These are phyloP conservation scores for Choristoneura rosaceana DNA, from an alignment of 2,888 invertebrate species.

Conservation along the genomic window DNA sequence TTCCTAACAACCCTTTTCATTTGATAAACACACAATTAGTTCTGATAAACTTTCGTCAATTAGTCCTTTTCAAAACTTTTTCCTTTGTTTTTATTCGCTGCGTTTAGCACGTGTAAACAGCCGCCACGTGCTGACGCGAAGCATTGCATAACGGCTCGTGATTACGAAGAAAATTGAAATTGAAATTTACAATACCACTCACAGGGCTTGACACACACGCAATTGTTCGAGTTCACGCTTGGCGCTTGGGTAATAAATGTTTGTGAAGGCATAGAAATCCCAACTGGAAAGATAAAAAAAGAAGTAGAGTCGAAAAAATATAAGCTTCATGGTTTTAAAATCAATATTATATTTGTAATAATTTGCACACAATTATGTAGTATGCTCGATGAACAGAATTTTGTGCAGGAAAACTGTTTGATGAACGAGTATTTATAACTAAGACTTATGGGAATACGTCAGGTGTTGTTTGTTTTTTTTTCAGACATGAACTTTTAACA, in stretches of 20 bases:
- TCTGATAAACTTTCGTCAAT: background rate
- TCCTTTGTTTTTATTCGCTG: background rate
- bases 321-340: background rate
- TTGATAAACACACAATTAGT: too few species aligned
- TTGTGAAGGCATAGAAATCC: background rate
- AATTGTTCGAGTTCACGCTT: background rate
- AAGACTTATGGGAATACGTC: too few species aligned
- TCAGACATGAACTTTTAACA: too few species aligned
- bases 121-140: background rate
- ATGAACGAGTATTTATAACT: too few species aligned
- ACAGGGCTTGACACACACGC: background rate
- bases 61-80: background rate
- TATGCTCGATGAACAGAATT: too few species aligned
- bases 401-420: too few species aligned
- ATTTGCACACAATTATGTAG: background rate
- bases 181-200: background rate
- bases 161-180: background rate
- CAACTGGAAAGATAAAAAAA: background rate
- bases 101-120: constrained; percentile 1
- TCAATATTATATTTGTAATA: background rate
- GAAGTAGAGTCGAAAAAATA: background rate
- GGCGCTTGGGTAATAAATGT: background rate
- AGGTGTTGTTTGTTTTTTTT: too few species aligned
- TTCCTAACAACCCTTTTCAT: too few species aligned
- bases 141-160: background rate